phyloP scores from a whole-genome alignment of 2,113 vertebrate genomes.

The Peromyscus polionotus region DNA sequence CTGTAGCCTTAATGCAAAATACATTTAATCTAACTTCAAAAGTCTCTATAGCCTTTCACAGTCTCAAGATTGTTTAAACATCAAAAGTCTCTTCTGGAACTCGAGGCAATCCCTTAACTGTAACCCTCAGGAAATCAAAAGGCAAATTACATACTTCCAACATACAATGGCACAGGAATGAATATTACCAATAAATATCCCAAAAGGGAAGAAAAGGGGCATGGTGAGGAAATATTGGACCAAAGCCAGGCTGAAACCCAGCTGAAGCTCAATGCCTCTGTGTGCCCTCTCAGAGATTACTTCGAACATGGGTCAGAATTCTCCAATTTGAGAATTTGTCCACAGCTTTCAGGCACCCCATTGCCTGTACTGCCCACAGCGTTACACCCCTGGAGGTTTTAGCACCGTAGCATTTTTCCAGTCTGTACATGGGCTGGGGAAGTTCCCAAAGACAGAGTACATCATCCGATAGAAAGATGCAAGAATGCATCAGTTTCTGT shows the following conservation, averaged over 20 bases:
- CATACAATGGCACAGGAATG: not conserved
- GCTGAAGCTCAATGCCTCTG: not conserved
- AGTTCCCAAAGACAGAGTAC: not conserved
- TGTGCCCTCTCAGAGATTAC: not conserved
- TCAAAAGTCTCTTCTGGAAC: not conserved
- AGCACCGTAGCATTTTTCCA: not conserved
- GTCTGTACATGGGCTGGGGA: not conserved
- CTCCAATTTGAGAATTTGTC: not conserved
- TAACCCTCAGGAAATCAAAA: not conserved
- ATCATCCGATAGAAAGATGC: not conserved
- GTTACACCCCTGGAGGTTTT: not conserved
- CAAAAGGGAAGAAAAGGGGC: not conserved
- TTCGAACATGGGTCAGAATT: not conserved
- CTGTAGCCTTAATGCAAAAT: not conserved
- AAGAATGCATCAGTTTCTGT: not conserved
- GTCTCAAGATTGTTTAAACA: not conserved
- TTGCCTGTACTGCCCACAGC: not conserved
- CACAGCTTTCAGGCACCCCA: not conserved
- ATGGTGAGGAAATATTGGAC: not conserved
- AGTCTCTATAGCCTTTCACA: not conserved
- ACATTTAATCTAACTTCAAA: not conserved
- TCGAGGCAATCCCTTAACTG: not conserved
- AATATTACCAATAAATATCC: not conserved
- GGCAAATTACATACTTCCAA: not conserved
- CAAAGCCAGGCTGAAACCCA: not conserved